A percentile compares a stretch with the other conserved stretches of the same genome.
Conservation (phyloP, 1,140 invertebrate genomes). For the Cataglyphis hispanica region DNA sequence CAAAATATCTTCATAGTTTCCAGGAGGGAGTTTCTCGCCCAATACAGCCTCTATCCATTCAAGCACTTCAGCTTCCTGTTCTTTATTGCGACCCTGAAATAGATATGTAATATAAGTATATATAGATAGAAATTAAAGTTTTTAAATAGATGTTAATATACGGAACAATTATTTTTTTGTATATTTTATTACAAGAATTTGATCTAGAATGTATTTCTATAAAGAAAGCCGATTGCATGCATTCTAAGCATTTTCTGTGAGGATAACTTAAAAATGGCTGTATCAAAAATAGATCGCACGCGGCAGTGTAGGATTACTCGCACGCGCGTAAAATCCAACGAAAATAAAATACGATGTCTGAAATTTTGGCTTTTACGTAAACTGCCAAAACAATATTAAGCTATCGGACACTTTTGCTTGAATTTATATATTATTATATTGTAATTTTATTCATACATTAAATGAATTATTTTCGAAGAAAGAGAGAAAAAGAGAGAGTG, state of each 20-base stretch:
- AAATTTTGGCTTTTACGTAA: conserved; percentile 71
- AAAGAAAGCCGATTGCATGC: neutral
- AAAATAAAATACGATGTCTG: conserved; percentile 74
- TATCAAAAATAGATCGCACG: conserved; percentile 71
- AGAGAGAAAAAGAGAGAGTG: too few species aligned
- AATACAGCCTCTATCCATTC: conserved; percentile 96
- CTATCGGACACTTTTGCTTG: conserved; percentile 55
- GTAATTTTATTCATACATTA: neutral
- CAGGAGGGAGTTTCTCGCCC: conserved; percentile 94
- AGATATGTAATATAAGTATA: neutral
- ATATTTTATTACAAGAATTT: neutral
- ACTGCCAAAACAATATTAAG: conserved; percentile 59
- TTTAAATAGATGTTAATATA: neutral
- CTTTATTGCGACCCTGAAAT: conserved; percentile 93
- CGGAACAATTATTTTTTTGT: neutral
- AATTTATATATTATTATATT: neutral
- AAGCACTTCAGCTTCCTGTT: conserved; percentile 96
- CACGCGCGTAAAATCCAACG: conserved; percentile 56
- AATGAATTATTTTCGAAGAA: neutral
- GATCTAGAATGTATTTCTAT: neutral
- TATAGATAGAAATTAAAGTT: neutral
- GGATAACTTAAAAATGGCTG: conserved; percentile 72
- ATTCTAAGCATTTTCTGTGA: conserved; percentile 4
- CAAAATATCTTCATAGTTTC: conserved; percentile 96
- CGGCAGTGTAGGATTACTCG: conserved; percentile 70